Evolutionary conservation across 2,797 vertebrate genomes (phyloP).

Genomic region (Zalophus californianus): DNA sequence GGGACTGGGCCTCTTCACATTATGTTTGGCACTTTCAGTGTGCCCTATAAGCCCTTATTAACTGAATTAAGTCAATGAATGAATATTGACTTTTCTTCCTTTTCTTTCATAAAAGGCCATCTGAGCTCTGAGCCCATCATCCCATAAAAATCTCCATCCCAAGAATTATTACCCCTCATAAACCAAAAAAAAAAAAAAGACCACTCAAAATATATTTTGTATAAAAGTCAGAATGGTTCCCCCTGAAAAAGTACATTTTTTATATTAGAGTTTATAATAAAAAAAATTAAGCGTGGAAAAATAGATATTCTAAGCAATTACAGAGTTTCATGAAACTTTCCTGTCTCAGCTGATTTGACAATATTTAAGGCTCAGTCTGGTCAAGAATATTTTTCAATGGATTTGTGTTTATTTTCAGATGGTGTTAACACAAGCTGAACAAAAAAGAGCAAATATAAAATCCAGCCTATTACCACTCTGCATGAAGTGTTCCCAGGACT

Average conservation of each 20-base stretch:
- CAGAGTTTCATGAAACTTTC: not conserved
- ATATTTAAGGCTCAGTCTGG: not conserved
- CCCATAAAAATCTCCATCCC: not conserved
- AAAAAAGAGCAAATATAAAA: conserved; percentile 49
- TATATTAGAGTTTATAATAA: not conserved
- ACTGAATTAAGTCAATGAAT: conserved; percentile 11
- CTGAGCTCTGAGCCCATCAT: not conserved
- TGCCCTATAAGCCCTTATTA: not conserved
- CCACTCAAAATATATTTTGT: not conserved
- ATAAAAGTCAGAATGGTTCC: conserved; percentile 19
- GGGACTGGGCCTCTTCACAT: not conserved
- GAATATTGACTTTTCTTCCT: not conserved
- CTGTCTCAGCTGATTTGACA: not conserved
- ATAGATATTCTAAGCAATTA: not conserved
- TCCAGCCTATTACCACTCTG: conserved; percentile 30
- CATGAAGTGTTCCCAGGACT: not conserved
- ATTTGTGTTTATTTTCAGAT: conserved; percentile 61
- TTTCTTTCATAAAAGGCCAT: conserved; percentile 50
- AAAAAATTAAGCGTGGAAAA: not conserved
- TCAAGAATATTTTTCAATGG: not conserved
- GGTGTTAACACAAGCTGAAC: not conserved
- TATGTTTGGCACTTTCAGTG: not conserved
- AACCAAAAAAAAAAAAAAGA: not conserved
- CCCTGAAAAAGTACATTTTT: not conserved
- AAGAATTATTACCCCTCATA: conserved; percentile 30